Conservation (phyloP, 1,140 invertebrate species). For the Apis dorsata region DNA sequence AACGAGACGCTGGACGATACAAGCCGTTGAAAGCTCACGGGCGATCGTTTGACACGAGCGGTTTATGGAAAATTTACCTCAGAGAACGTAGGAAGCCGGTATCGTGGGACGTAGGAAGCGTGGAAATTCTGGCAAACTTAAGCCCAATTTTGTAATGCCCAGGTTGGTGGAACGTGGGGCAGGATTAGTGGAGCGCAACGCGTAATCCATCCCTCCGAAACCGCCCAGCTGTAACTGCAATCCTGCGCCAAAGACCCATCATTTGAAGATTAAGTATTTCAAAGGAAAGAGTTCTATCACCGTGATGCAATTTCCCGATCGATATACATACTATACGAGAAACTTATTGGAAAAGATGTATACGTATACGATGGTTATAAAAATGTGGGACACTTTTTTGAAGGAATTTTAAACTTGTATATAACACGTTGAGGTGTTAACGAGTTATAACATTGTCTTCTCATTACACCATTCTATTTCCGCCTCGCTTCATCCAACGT, state of each 20-base stretch:
- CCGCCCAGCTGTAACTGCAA: slow-evolving; percentile 70
- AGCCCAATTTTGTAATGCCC: slow-evolving; percentile 67
- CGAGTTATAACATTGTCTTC: too few relatives aligned
- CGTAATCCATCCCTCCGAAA: slow-evolving; percentile 73
- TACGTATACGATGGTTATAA: too few relatives aligned
- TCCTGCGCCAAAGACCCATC: slow-evolving; percentile 58
- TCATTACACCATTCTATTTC: too few relatives aligned
- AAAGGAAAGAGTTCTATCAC: too few relatives aligned
- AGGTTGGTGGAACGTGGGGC: slow-evolving; percentile 58
- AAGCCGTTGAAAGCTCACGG: neutral
- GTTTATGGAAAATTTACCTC: slow-evolving; percentile 67
- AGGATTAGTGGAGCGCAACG: slow-evolving; percentile 67
- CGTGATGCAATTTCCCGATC: too few relatives aligned
- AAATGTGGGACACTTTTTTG: too few relatives aligned
- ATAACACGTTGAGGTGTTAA: too few relatives aligned
- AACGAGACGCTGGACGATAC: neutral
- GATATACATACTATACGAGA: too few relatives aligned
- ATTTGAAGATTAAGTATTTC: neutral
- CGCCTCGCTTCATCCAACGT: too few relatives aligned
- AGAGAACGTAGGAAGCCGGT: slow-evolving; percentile 61
- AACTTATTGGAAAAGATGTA: too few relatives aligned
- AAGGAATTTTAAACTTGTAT: too few relatives aligned
- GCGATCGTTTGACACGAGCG: too few relatives aligned
- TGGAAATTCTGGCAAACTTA: slow-evolving; percentile 67
- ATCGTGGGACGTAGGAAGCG: slow-evolving; percentile 62